Evolutionary conservation across 2,113 vertebrate genomes (phyloP), one percentile per base, ranked within the genome.

Genomic region (Cyanistes caeruleus): DNA sequence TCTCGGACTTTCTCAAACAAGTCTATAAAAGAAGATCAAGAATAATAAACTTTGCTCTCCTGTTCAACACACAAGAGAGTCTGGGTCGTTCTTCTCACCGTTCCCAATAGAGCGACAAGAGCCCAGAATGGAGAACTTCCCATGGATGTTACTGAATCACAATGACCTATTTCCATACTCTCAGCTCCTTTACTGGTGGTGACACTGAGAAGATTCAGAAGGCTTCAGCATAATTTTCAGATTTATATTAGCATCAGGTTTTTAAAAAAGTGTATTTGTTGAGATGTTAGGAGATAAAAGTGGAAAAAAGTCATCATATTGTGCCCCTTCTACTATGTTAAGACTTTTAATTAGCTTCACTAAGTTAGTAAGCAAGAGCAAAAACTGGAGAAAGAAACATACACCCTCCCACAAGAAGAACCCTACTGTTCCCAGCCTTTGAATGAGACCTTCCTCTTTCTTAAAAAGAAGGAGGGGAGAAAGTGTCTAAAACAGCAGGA

Each of bases 381-480:
- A 14, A 25, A 62, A 12, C 4, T 37, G 19, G 2, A 79, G 43
- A 85, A 65, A 11, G 53, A 44, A 58, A 75, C 10, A 59, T 7
- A 28, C 4, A 44, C 3, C 4, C 11, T 24, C 30, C 43, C 13
- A 22, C 11, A 23, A 15, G 64, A 73, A 46, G 18, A 27, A 3
- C 16, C 15, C 7, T 59, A 46, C 9, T 51, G 4, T 70, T 86
- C 37, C 31, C 53, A 4, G 41, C 11, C 31, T 86, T 67, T 16
- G 4, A 46, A 7, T 30, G 11, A n/a, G n/a, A n/a, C n/a, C n/a
- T n/a, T n/a, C n/a, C n/a, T n/a, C n/a, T 59, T 13, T 58, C 60
- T 67, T 63, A 53, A 70, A 23, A 78, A 70, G 12, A 28, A 7
- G 2, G 0, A 0, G 2, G 1, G 5, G 2, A 9, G 5, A 9